A percentile compares a stretch with the other conserved stretches of the same genome.
Conservation (phyloP, 2,888 invertebrate genomes). For the Theretra japonica region DNA sequence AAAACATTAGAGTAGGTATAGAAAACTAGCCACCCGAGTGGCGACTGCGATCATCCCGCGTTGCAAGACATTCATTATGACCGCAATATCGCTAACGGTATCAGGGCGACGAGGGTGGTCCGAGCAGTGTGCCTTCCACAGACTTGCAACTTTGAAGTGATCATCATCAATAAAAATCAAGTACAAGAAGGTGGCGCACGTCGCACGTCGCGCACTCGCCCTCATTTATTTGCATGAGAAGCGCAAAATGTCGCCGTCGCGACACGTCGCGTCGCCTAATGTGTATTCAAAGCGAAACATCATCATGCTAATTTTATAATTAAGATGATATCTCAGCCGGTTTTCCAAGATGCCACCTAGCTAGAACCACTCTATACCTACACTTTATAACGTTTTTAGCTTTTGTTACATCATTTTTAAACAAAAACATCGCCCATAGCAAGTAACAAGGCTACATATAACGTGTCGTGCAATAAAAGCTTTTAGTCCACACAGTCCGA, state of each 20-base stretch:
- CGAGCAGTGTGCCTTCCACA: conserved; percentile 20
- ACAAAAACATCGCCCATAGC: neutral
- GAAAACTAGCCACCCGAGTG: conserved; percentile 19
- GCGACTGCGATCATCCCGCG: conserved; percentile 20
- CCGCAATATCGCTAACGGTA: conserved; percentile 29
- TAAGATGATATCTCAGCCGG: conserved; percentile 62
- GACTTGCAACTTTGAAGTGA: conserved; percentile 31
- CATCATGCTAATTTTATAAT: conserved; percentile 72
- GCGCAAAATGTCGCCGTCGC: conserved; percentile 51
- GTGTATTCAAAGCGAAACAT: conserved; percentile 64
- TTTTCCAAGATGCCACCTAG: conserved; percentile 44
- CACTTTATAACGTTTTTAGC: conserved; percentile 8
- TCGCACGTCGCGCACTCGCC: conserved; percentile 30
- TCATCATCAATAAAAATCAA: conserved; percentile 39
- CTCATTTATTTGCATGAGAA: conserved; percentile 51
- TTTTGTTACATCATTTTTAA: conserved; percentile 10
- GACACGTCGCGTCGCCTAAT: conserved; percentile 43
- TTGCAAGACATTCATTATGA: conserved; percentile 25
- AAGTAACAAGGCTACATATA: conserved; percentile 2
- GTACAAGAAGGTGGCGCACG: conserved; percentile 35
- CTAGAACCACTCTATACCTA: neutral
- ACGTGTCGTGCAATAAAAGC: conserved; percentile 29
- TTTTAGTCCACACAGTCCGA: conserved; percentile 33
- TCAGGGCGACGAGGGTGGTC: conserved; percentile 31
- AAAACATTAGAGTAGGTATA: neutral